Base-by-base conservation (phyloP, 2,888 invertebrate species). In the Trichogramma evanescens region DNA sequence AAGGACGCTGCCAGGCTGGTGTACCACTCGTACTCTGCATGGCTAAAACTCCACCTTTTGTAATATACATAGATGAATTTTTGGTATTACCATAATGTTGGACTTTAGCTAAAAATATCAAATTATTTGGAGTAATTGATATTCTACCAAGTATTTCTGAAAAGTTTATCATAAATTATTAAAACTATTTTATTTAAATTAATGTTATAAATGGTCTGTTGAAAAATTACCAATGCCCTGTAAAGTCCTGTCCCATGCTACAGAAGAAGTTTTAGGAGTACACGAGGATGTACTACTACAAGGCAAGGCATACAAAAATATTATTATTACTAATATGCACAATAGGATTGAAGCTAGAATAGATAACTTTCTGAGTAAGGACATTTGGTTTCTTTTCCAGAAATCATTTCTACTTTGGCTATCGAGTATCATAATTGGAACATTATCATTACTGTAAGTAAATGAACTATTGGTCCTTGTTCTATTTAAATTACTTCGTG, bases 301-400 rank as follows among this genome's bases (percentile, higher is more conserved):
- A 0, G 91, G 91, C 68, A 88, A 79, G 9, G 87, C 84, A 87
- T 88, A 90, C 5, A 89, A 78, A 72, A 89, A 93, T 70, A 87
- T 82, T 49, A 90, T 79, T 54, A 89, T 84, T 6, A 88, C 88
- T 61, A 87, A 79, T 63, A 89, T 77, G 72, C 89, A 92, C 55
- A 88, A 74, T 50, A 89, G 73, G 65, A 91, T 84, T 1, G 91
- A 91, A 7, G 83, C 79, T 13, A 87, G 79, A 67, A 91, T 88
- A 48, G 86, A 87, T 63, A 84, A 82, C 64, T 86, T 85, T 9
- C 91, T 83, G 45, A 84, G 74, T 26, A 83, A 81, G 0, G 89
- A 86, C 88, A 91, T 88, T 53, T 74, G 70, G 6, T 68, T 71
- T 40, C 71, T 70, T 59, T 75, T 74, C 76, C 76, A 77, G 39